Base-by-base conservation (phyloP, 2,113 vertebrate genomes). In the Erythrolamprus reginae region DNA sequence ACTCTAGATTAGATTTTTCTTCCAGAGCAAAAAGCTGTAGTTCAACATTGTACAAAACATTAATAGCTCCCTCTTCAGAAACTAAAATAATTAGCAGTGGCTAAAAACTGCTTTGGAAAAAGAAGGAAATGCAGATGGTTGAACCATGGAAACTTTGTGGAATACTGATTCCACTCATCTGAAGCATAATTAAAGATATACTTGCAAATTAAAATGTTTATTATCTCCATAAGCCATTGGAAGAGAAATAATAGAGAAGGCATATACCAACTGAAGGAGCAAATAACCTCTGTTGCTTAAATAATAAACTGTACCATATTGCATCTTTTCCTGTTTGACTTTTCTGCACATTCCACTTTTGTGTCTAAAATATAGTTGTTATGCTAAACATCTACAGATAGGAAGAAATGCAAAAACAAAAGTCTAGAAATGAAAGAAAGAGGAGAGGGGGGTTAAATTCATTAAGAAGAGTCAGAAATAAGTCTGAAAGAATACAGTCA, bases 121-220 rank as follows among this genome's bases (percentile, higher is more conserved):
- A n/a, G 84, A 88, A 89, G 90, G 52, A n/a, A 56, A 6, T 56
- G 86, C 48, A 42, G 86, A 84, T 93, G 48, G 85, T 90, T 89
- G 55, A 94, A 94, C 93, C 88, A 0, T 8, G 65, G 82, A 87
- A 95, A 96, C 92, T 96, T 96, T 94, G 86, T 24, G 1, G 90
- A 1, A 8, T 47, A 90, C 89, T 51, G 84, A 84, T 94, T 91
- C 51, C 82, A 84, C 77, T 84, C 88, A 87, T 88, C 47, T 86
- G 88, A 90, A 94, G 91, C 89, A 88, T 70, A 61, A 65, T 85
- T 50, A 84, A 38, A 38, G 65, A 0, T 0, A 56, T 83, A 84
- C 33, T 88, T 70, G 77, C 0, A 0, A 58, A 89, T 90, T 90
- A 86, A 83, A 84, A 88, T 92, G 58, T 45, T 58, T 48, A 92